phyloP scores from a whole-genome alignment of 2,888 invertebrate species.

The Callinectes sapidus region DNA sequence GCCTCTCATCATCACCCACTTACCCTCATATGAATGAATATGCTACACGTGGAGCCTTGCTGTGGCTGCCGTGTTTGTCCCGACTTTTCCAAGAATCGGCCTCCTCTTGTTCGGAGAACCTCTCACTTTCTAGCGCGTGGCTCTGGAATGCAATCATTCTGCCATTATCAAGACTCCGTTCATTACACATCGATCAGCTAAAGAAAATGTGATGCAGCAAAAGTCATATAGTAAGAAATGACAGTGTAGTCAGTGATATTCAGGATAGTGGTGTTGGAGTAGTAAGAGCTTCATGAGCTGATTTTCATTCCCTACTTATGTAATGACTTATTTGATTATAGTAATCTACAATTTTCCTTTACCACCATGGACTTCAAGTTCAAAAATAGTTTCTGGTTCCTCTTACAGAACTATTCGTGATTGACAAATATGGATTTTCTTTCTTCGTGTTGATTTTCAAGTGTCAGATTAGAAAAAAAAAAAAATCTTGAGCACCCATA shows the following conservation, averaged over 20 bases:
- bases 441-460: no score
- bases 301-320: neutral
- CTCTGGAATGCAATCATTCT: neutral
- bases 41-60: neutral
- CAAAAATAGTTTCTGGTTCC: no score
- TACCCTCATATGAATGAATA: constrained; percentile 5
- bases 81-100: neutral
- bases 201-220: neutral
- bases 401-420: no score
- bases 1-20: neutral
- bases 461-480: no score
- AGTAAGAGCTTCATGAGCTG: neutral
- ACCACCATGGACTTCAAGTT: no score
- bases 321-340: neutral
- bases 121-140: neutral
- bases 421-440: no score
- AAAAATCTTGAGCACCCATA: no score
- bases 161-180: neutral
- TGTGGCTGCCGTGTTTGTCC: neutral
- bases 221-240: neutral
- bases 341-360: neutral
- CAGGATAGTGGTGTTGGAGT: neutral
- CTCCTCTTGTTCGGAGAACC: neutral
- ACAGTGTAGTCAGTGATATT: neutral
- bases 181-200: neutral